Percentiles rank a stretch among this genome's conserved stretches.
These are phyloP conservation scores for Flabesymbios commensalis DNA, from an alignment of 2,888 invertebrate species.

Conservation along the genomic window DNA sequence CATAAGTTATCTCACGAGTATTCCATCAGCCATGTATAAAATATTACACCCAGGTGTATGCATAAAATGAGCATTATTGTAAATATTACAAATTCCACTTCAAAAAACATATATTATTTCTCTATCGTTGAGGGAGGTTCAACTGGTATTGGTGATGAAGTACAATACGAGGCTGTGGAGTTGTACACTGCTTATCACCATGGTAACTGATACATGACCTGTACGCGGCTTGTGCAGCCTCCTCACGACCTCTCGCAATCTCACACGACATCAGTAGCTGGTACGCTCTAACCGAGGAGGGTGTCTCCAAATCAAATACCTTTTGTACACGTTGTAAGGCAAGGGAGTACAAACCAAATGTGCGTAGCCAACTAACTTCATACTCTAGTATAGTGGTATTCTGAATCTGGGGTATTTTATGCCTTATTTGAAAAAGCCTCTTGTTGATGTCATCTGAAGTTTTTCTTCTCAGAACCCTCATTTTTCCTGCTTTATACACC, in stretches of 20 bases:
- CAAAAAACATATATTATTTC: no score
- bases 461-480: slow-evolving; percentile 39
- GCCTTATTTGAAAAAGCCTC: slow-evolving; percentile 22
- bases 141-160: no score
- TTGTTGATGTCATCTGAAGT: slow-evolving; percentile 22
- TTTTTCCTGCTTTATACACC: slow-evolving; percentile 39
- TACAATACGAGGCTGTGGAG: no score
- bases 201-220: slow-evolving; percentile 1
- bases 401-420: slow-evolving; percentile 31
- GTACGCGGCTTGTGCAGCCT: slow-evolving; percentile 4
- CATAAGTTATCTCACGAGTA: no score
- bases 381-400: slow-evolving; percentile 45
- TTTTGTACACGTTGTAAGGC: slow-evolving; percentile 39
- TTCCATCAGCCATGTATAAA: no score
- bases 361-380: slow-evolving; percentile 43
- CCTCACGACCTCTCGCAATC: not conserved
- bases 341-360: slow-evolving; percentile 34
- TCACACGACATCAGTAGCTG: slow-evolving; percentile 32
- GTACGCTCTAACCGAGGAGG: slow-evolving; percentile 31
- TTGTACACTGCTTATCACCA: no score
- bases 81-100: no score
- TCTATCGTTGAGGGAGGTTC: no score
- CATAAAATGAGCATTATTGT: no score
- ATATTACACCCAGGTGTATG: no score
- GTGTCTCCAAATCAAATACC: slow-evolving; percentile 29